Percentiles rank a stretch among this genome's conserved stretches.
Evolutionary conservation across 2,113 vertebrate genomes (phyloP).

Genomic region (Peromyscus polionotus): DNA sequence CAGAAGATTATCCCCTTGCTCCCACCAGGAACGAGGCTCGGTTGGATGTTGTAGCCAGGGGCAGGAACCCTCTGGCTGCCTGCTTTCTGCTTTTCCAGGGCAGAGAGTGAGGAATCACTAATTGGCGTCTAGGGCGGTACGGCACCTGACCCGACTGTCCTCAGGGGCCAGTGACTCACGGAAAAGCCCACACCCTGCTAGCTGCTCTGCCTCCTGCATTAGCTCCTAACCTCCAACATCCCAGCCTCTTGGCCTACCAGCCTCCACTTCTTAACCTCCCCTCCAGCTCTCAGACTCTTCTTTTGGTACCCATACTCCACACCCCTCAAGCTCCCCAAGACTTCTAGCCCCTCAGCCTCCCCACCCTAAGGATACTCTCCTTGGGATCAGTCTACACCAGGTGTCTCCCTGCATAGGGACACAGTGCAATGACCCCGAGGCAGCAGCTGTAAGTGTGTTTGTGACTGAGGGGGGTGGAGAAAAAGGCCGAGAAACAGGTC

Average conservation of each 20-base stretch:
- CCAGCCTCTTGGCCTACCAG: background rate
- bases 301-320: background rate
- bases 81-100: background rate
- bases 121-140: background rate
- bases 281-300: no score
- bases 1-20: background rate
- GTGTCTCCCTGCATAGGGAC: background rate
- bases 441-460: background rate
- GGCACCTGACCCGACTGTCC: background rate
- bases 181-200: background rate
- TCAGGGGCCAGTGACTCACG: background rate
- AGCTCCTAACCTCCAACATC: no score
- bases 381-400: background rate
- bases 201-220: background rate
- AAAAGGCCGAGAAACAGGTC: background rate
- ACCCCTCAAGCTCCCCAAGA: background rate
- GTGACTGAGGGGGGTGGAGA: no score
- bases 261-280: background rate
- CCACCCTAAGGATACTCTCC: fast-evolving
- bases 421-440: background rate
- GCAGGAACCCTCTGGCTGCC: background rate
- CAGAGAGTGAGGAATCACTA: background rate
- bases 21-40: no score
- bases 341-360: background rate
- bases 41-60: background rate